Evolutionary conservation across 2,797 vertebrate genomes (phyloP), one percentile per base, ranked within the genome.

Genomic region (Streptopelia turtur): DNA sequence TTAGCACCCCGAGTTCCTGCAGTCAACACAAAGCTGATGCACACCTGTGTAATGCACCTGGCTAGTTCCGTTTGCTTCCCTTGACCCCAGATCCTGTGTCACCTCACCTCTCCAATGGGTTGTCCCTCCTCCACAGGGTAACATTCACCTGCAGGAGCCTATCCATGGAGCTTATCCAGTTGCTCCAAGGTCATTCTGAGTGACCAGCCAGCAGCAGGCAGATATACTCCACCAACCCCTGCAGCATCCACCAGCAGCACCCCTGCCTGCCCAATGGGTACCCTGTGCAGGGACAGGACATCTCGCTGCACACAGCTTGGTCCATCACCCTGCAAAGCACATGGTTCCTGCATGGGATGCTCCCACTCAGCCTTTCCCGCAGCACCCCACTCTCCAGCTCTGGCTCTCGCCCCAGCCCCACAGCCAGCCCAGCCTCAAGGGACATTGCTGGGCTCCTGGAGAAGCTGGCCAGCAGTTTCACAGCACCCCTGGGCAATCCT

Each of bases 161-260:
- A 52, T 13, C 30, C 61, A 16, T 1, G 3, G 49, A 28, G 17
- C 11, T 33, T 35, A 12, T 33, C 56, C 0, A 0, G 18, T 15
- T 57, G 47, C 14, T 74, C 18, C 0, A 0, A 71, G 27, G 30
- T 52, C 63, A 63, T 49, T 25, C 65, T 18, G 28, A 43, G 59
- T 1, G 8, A 49, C 41, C 0, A 1, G 25, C 59, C 75, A 27
- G 35, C 37, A 65, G 59, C 24, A 18, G 9, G n/a, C 50, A 27
- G 72, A 6, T 2, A 0, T 28, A 37, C 10, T 37, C 11, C 31
- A 20, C n/a, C 3, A 4, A 31, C 20, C 22, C 52, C 61, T 30
- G 22, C 31, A 24, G 1, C 35, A 60, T 4, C 45, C 47, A 16
- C 41, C 41, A 27, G 60, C n/a, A 47, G 56, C 57, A 75, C 21